phyloP scores from a whole-genome alignment of 2,113 vertebrate species.

The Asarcornis scutulata region DNA sequence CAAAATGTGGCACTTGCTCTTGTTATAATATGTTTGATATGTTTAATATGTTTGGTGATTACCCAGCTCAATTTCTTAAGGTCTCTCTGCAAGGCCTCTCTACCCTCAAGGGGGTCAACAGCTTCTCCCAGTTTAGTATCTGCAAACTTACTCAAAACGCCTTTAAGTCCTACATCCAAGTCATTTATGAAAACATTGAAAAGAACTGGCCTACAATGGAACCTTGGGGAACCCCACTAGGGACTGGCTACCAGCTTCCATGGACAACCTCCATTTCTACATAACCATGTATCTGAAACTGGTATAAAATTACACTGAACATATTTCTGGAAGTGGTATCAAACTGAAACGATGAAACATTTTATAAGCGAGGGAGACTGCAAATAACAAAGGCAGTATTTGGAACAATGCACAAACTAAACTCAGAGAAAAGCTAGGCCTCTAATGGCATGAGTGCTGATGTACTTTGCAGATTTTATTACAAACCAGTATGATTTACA shows the following conservation, averaged over 20 bases:
- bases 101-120: too few species aligned
- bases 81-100: too few species aligned
- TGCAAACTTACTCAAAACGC: too few species aligned
- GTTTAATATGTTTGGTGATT: too few species aligned
- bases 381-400: background rate
- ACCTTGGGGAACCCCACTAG: too few species aligned
- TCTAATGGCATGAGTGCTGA: background rate
- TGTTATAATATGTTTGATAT: too few species aligned
- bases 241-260: background rate
- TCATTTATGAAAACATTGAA: too few species aligned
- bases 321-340: background rate
- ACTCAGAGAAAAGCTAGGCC: background rate
- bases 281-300: background rate
- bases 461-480: background rate
- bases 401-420: background rate
- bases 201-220: too few species aligned
- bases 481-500: background rate
- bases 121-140: too few species aligned
- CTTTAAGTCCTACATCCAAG: too few species aligned
- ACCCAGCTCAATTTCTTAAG: too few species aligned
- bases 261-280: background rate
- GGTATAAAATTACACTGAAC: background rate
- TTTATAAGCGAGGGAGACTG: background rate
- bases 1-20: too few species aligned
- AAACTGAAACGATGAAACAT: background rate